phyloP scores from a whole-genome alignment of 2,113 vertebrate species.

The Pelecanus crispus region DNA sequence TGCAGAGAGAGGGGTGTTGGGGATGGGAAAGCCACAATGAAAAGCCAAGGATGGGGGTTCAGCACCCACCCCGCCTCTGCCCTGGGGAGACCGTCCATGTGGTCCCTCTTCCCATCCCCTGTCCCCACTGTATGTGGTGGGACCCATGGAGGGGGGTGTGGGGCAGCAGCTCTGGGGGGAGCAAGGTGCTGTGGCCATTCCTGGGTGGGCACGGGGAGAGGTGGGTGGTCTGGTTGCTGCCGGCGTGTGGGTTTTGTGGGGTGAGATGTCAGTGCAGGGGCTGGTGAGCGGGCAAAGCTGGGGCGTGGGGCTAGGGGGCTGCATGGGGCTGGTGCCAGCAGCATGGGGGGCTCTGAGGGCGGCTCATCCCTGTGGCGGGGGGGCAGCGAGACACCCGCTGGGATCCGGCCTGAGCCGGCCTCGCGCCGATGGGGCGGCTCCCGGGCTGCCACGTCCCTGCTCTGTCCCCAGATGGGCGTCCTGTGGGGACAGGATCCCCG shows the following conservation, averaged over 20 bases:
- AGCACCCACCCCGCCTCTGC: background rate
- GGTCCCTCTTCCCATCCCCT: background rate
- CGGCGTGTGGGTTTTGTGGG: background rate
- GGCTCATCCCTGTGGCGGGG: accelerated
- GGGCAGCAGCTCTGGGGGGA: background rate
- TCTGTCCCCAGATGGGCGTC: accelerated
- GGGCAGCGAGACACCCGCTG: accelerated
- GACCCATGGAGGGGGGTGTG: background rate
- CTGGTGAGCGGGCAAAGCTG: background rate
- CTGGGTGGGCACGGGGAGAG: slow-evolving; percentile 59
- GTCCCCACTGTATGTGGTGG: background rate
- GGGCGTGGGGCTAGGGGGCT: background rate
- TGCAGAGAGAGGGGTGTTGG: background rate
- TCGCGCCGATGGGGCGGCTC: accelerated
- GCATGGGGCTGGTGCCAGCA: background rate
- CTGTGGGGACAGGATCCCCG: background rate
- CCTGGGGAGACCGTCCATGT: background rate
- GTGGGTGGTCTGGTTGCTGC: slow-evolving; percentile 60
- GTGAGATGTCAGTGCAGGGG: background rate
- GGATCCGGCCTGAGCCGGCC: background rate
- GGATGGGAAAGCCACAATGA: background rate
- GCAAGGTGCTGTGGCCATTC: background rate
- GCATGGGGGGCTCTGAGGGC: background rate
- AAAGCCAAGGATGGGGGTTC: background rate
- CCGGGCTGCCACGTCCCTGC: background rate